Percentiles rank a stretch among this genome's conserved stretches.
Evolutionary conservation across 2,797 vertebrate genomes (phyloP).

Genomic region (Acanthopagrus latus): DNA sequence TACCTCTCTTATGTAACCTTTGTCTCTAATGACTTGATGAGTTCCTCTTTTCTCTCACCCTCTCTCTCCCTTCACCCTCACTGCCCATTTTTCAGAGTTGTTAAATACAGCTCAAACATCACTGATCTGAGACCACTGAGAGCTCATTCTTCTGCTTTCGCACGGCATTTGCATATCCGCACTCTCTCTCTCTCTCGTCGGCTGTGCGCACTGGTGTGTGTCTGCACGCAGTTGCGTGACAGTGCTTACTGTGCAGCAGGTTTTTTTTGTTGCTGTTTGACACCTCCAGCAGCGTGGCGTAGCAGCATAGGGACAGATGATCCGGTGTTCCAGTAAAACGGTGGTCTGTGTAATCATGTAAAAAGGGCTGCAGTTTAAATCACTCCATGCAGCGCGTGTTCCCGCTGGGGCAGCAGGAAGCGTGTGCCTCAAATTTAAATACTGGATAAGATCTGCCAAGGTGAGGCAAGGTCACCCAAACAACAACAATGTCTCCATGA

Average conservation of each 20-base stretch:
- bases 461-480: background rate
- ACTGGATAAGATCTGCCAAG: background rate
- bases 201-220: conserved; percentile 2
- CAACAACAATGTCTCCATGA: background rate
- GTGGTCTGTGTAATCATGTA: conserved; percentile 18
- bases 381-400: conserved; percentile 16
- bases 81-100: conserved; percentile 22
- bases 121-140: conserved; percentile 52
- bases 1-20: conserved; percentile 32
- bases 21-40: conserved; percentile 17
- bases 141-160: conserved; percentile 63
- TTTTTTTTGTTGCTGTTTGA: conserved; percentile 43
- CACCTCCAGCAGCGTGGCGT: conserved; percentile 17
- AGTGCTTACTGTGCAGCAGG: conserved; percentile 5
- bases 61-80: background rate
- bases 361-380: conserved; percentile 11
- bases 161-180: conserved; percentile 60
- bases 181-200: conserved; percentile 26
- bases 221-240: conserved; percentile 17
- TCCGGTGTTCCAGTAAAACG: conserved; percentile 5
- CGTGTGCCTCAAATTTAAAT: background rate
- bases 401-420: background rate
- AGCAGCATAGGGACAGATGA: conserved; percentile 27
- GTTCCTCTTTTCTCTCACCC: conserved; percentile 9
- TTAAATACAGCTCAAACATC: conserved; percentile 46